A percentile compares a stretch with the other conserved stretches of the same genome.
Conservation (phyloP, 2,113 vertebrate genomes). For the Stercorarius parasiticus region DNA sequence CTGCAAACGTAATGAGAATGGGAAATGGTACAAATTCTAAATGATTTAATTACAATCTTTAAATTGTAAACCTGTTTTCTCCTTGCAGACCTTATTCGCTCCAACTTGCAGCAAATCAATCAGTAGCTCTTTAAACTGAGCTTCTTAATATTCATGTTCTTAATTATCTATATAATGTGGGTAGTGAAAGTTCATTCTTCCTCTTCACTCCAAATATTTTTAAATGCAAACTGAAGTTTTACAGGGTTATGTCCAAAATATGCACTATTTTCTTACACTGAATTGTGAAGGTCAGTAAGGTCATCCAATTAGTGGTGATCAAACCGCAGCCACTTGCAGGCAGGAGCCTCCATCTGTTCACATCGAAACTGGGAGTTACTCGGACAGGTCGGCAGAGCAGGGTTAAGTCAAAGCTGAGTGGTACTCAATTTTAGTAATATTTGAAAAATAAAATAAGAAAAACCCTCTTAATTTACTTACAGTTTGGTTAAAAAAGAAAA, state of each 20-base stretch:
- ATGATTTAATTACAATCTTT: neutral
- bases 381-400: neutral
- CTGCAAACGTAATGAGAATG: constrained; percentile 1
- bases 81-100: neutral
- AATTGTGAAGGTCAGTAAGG: neutral
- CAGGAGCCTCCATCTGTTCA: neutral
- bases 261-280: neutral
- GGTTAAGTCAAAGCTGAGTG: neutral
- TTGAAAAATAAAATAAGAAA: neutral
- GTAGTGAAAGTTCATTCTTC: neutral
- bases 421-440: neutral
- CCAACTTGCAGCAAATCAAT: neutral
- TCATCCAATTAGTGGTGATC: neutral
- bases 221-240: neutral
- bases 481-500: neutral
- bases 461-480: neutral
- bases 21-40: neutral
- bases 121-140: neutral
- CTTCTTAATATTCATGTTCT: neutral
- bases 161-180: neutral
- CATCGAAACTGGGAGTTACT: neutral
- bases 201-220: neutral
- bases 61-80: constrained; percentile 23
- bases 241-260: neutral
- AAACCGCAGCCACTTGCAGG: neutral